Evolutionary conservation across 2,797 vertebrate species (phyloP), one percentile per base, ranked within the genome.

Genomic region (Protonibea diacanthus): DNA sequence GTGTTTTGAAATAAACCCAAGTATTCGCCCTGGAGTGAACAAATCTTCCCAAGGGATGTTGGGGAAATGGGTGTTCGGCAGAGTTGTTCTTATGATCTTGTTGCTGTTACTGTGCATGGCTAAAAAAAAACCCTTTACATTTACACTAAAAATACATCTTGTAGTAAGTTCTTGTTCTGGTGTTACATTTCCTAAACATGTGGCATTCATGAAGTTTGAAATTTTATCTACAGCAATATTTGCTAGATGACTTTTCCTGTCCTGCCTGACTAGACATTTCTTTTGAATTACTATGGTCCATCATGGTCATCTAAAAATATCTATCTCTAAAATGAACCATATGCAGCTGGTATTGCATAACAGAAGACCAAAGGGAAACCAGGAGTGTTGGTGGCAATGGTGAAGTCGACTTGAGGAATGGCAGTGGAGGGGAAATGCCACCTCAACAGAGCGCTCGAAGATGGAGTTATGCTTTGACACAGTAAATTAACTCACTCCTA

Each of bases 301-400:
- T 87, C 70, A 76, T 84, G 58, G 77, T 70, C 60, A 33, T 85
- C 93, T 95, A 95, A 95, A 95, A 94, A 95, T 95, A 95, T 88
- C 90, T 73, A 55, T 47, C 81, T 80, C 62, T 94, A 92, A 95
- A 93, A 76, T 87, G 82, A 94, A 93, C 89, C 94, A 93, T 92
- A 86, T 95, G 93, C 68, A 71, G 25, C 8, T 42, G 57, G 66
- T 78, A 58, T 95, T 95, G 89, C 92, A 79, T 94, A 95, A 95
- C 86, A 56, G 53, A 75, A 77, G 69, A 71, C 40, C 75, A 76
- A 78, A 85, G 52, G 52, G 21, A 86, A 88, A 64, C 75, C 49
- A 70, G 74, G 61, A 79, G 45, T 65, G 58, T 70, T 85, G 52
- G 68, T 84, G 83, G 81, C 82, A 73, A 61, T 17, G 6, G 61